These are phyloP conservation scores for Drosophila neutralis DNA, from an alignment of 2,888 invertebrate species.

Conservation along the genomic window DNA sequence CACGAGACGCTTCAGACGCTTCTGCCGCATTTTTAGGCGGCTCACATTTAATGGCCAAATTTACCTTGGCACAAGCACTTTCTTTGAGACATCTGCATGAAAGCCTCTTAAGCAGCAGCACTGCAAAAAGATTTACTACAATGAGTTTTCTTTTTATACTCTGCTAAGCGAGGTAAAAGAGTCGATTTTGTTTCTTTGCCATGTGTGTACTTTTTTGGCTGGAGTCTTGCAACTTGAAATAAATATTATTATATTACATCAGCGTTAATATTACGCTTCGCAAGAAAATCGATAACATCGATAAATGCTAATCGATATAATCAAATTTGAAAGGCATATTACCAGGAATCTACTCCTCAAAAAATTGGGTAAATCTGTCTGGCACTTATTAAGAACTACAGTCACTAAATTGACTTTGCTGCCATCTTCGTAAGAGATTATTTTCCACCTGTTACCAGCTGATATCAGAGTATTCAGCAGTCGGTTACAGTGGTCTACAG, in stretches of 20 bases:
- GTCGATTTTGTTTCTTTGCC: neutral
- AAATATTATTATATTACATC: neutral
- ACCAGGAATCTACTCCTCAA: too few species aligned
- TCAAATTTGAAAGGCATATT: too few species aligned
- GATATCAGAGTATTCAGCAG: neutral
- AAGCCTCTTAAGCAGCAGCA: constrained; percentile 7
- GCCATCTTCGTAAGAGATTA: too few species aligned
- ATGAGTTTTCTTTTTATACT: neutral
- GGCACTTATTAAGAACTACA: too few species aligned
- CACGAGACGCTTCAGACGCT: constrained; percentile 26
- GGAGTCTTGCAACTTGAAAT: neutral
- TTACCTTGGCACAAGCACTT: constrained; percentile 42
- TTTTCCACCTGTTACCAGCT: neutral
- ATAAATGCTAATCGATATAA: too few species aligned
- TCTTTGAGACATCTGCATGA: constrained; percentile 15
- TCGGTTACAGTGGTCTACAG: neutral
- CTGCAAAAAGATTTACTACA: constrained; percentile 4
- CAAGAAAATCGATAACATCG: neutral
- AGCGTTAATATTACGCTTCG: too few species aligned
- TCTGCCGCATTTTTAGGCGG: constrained; percentile 10
- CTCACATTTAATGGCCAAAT: constrained; percentile 45
- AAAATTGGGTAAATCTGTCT: too few species aligned
- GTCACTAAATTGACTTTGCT: too few species aligned
- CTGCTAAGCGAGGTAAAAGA: neutral
- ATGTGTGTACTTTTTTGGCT: neutral